These are phyloP conservation scores for Prunella strophiata DNA, from an alignment of 2,797 vertebrate species.

Conservation along the genomic window DNA sequence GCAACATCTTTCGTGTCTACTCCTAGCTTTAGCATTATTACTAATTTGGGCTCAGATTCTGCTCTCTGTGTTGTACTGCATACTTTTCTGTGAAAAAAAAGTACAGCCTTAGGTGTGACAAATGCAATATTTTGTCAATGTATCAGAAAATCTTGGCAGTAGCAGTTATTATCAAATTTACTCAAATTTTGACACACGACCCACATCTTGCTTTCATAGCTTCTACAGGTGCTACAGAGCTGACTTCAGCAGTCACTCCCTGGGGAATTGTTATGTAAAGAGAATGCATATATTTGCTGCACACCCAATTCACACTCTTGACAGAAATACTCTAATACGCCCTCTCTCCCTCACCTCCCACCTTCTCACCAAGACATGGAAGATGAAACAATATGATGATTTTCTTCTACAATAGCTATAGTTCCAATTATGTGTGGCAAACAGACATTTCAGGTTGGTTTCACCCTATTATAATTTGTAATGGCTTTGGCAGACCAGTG, in stretches of 20 bases:
- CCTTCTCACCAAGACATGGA: neutral
- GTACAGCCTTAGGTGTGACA: neutral
- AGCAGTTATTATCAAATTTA: neutral
- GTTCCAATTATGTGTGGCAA: neutral
- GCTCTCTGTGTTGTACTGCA: neutral
- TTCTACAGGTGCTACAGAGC: neutral
- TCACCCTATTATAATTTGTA: neutral
- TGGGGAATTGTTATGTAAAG: neutral
- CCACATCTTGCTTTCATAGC: neutral
- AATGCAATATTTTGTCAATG: neutral
- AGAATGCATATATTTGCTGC: neutral
- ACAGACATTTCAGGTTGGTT: neutral
- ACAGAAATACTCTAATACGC: neutral
- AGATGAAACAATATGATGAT: neutral
- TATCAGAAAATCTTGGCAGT: neutral
- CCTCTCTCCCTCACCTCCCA: neutral
- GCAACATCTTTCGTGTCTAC: neutral
- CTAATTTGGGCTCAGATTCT: neutral
- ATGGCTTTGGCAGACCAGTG: neutral
- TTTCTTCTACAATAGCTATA: neutral
- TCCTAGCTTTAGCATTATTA: neutral
- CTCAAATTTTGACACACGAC: neutral
- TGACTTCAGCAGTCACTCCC: neutral
- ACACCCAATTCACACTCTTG: neutral
- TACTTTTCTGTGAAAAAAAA: neutral